A percentile compares a stretch with the other conserved stretches of the same genome.
These are phyloP conservation scores for Mormyrops boulengeri DNA, from an alignment of 2,797 vertebrate species.

Conservation along the genomic window DNA sequence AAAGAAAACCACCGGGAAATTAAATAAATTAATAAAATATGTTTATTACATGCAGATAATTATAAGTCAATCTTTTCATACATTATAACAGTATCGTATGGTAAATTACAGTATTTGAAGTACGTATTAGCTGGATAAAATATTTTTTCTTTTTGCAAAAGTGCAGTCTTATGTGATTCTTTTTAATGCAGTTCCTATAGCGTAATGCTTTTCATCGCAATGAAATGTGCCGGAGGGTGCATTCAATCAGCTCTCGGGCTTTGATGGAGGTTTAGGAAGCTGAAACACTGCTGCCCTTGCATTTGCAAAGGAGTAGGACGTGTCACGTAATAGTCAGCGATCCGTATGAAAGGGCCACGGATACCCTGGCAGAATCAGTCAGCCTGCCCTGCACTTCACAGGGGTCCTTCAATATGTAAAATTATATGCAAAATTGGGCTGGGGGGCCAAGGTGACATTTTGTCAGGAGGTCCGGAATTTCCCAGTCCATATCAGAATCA, in stretches of 20 bases:
- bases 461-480: neutral
- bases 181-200: neutral
- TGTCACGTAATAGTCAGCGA: neutral
- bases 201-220: neutral
- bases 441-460: neutral
- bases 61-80: neutral
- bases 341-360: neutral
- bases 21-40: neutral
- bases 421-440: neutral
- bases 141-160: neutral
- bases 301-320: neutral
- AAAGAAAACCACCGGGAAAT: neutral
- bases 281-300: neutral
- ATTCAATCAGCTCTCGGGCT: neutral
- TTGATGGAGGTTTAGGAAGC: neutral
- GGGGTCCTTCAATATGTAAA: neutral
- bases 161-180: neutral
- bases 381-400: neutral
- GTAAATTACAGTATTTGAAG: neutral
- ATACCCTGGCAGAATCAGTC: neutral
- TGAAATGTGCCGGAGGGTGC: neutral
- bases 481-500: neutral
- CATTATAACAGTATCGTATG: neutral
- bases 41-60: neutral
- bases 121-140: neutral